phyloP scores from a whole-genome alignment of 2,797 vertebrate species.

The Aphelocoma californica region DNA sequence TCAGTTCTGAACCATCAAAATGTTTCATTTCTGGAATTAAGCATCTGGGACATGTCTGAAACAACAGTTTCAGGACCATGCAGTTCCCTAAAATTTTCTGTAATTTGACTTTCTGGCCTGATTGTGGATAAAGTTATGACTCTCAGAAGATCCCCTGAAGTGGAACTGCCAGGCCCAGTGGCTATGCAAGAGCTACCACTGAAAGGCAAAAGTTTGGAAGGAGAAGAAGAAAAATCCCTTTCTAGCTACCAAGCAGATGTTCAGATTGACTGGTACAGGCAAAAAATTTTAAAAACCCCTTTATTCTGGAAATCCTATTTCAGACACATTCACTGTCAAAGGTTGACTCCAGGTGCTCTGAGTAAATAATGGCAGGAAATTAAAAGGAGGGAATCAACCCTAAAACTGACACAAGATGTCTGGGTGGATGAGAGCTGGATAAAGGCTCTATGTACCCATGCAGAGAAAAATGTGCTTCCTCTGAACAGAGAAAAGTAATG shows the following conservation, averaged over 20 bases:
- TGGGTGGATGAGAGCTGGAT: background rate
- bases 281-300: background rate
- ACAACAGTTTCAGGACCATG: background rate
- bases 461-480: background rate
- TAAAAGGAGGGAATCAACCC: background rate
- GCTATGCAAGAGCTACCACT: background rate
- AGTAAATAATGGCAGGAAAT: background rate
- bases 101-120: background rate
- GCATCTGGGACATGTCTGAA: background rate
- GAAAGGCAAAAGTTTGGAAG: background rate
- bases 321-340: background rate
- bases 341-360: background rate
- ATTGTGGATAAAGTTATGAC: background rate
- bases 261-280: background rate
- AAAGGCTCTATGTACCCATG: background rate
- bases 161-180: background rate
- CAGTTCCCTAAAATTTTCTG: background rate
- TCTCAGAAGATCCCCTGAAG: background rate
- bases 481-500: background rate
- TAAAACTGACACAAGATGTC: background rate
- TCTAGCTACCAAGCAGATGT: background rate
- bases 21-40: background rate
- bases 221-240: background rate
- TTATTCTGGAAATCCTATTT: background rate
- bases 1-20: background rate